A percentile compares a stretch with the other conserved stretches of the same genome.
Evolutionary conservation across 2,113 vertebrate species (phyloP).

Genomic region (Microtus oregoni): DNA sequence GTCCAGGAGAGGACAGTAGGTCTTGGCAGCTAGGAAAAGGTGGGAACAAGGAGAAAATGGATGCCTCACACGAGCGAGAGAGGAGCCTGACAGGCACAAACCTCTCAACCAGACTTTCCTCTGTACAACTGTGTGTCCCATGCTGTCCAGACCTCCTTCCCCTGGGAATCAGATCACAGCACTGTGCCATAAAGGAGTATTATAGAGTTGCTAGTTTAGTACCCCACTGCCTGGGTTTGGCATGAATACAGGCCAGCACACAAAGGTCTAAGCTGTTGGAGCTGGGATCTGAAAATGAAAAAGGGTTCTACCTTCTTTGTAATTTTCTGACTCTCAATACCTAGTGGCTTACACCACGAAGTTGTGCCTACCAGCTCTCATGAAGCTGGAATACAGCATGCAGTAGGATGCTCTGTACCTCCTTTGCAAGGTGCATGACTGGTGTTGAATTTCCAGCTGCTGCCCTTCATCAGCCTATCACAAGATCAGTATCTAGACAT

Average conservation of each 20-base stretch:
- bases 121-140: not conserved
- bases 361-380: not conserved
- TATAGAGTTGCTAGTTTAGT: not conserved
- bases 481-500: conserved; percentile 6
- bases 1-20: not conserved
- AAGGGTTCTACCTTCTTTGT: not conserved
- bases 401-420: not conserved
- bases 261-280: not conserved
- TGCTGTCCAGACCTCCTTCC: not conserved
- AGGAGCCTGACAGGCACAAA: not conserved
- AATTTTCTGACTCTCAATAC: not conserved
- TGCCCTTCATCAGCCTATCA: conserved; percentile 1
- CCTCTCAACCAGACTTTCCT: not conserved
- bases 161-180: not conserved
- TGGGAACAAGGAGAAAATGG: not conserved
- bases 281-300: not conserved
- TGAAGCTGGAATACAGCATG: not conserved
- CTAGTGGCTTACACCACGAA: not conserved
- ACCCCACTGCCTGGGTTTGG: not conserved
- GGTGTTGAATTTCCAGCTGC: not conserved
- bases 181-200: not conserved
- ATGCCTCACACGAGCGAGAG: rapidly evolving
- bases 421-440: not conserved
- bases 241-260: not conserved
- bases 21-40: not conserved